Conservation (phyloP, 2,797 vertebrate genomes). For the Periophthalmus magnuspinnatus region DNA sequence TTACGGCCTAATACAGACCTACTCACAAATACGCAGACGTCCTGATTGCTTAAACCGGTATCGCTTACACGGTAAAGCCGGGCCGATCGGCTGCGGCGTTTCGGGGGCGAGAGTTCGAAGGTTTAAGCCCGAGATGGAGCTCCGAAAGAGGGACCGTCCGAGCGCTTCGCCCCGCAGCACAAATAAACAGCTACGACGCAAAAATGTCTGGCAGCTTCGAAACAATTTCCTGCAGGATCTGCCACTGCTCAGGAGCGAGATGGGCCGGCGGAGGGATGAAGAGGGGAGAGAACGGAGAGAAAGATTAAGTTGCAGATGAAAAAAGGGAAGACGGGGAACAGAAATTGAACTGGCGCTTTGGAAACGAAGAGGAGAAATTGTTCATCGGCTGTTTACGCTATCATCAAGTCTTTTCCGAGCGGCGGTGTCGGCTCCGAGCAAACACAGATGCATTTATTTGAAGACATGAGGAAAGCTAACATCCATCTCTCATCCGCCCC, state of each 20-base stretch:
- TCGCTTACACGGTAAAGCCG: conserved; percentile 66
- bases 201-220: conserved; percentile 68
- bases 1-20: conserved; percentile 73
- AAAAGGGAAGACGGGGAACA: conserved; percentile 20
- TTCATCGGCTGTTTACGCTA: conserved; percentile 29
- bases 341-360: conserved; percentile 50
- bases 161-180: conserved; percentile 44
- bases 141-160: conserved; percentile 31
- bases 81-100: conserved; percentile 61
- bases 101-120: conserved; percentile 46
- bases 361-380: conserved; percentile 30
- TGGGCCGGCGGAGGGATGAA: conserved; percentile 20
- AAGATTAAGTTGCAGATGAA: conserved; percentile 54
- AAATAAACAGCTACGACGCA: conserved; percentile 74
- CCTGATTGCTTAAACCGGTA: conserved; percentile 70
- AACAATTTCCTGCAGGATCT: conserved; percentile 78
- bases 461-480: conserved; percentile 43
- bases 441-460: conserved; percentile 55
- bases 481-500: conserved; percentile 37
- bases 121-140: conserved; percentile 63
- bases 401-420: conserved; percentile 36
- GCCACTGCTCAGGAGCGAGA: conserved; percentile 60
- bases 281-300: conserved; percentile 48
- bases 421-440: conserved; percentile 23
- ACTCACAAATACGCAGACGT: conserved; percentile 47